Percentiles rank a stretch among this genome's conserved stretches.
These are phyloP conservation scores for Orius insidiosus DNA, from an alignment of 1,140 invertebrate species.

Conservation along the genomic window DNA sequence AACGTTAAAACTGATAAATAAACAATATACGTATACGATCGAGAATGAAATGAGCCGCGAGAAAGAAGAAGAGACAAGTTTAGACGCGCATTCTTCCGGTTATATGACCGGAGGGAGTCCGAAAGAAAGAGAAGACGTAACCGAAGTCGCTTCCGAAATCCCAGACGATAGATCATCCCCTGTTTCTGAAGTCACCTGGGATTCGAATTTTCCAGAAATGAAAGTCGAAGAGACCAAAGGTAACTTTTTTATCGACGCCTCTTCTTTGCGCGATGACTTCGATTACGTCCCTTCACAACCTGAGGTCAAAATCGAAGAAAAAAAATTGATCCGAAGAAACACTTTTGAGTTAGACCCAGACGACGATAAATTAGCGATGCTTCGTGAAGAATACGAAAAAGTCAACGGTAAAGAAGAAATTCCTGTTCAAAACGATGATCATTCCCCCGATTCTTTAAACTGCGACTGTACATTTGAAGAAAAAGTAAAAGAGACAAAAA, in stretches of 20 bases:
- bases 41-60: conserved; percentile 9
- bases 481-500: too few species aligned
- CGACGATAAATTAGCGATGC: conserved; percentile 27
- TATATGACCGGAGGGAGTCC: conserved; percentile 30
- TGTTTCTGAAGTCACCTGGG: conserved; percentile 39
- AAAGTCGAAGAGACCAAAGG: conserved; percentile 22
- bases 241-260: conserved; percentile 51
- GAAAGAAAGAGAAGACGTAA: conserved; percentile 26
- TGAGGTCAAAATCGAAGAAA: conserved; percentile 7
- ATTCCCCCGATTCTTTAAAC: conserved; percentile 22
- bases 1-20: conserved; percentile 2
- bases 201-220: conserved; percentile 31
- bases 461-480: conserved; percentile 17
- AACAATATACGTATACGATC: conserved; percentile 6
- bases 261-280: conserved; percentile 45
- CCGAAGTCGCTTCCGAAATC: conserved; percentile 32
- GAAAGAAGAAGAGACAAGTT: conserved; percentile 7
- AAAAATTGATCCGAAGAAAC: conserved; percentile 29
- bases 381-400: conserved; percentile 37
- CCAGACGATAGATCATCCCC: conserved; percentile 45
- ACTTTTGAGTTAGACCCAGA: conserved; percentile 32
- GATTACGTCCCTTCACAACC: conserved; percentile 1
- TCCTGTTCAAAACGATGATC: conserved; percentile 14
- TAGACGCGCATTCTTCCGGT: conserved; percentile 13
- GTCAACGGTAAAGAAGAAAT: conserved; percentile 30